A percentile compares a stretch with the other conserved stretches of the same genome.
These are phyloP conservation scores for Idaea aversata DNA, from an alignment of 2,888 invertebrate species.

Conservation along the genomic window DNA sequence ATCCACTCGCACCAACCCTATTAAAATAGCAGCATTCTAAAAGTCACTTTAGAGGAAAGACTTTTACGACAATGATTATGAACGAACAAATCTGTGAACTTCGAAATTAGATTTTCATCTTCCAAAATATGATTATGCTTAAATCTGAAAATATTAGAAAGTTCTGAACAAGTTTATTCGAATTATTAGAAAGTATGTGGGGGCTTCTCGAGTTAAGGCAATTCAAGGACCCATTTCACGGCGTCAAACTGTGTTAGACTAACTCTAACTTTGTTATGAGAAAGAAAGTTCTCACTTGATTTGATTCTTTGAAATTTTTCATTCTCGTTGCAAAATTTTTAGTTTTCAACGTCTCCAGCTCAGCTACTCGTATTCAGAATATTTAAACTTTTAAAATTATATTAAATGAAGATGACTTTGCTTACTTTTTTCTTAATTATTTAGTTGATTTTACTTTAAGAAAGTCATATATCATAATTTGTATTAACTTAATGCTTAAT, in stretches of 20 bases:
- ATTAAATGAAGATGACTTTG: neutral
- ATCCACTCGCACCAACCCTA: neutral
- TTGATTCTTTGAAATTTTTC: slow-evolving; percentile 31
- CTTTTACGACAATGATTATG: slow-evolving; percentile 1
- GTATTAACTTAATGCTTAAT: too few species aligned
- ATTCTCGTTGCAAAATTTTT: neutral
- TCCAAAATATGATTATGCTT: slow-evolving; percentile 1
- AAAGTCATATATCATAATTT: too few species aligned
- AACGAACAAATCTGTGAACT: slow-evolving; percentile 1
- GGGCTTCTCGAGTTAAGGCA: slow-evolving; percentile 5
- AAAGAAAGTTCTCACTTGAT: slow-evolving; percentile 11
- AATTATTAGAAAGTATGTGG: slow-evolving; percentile 6
- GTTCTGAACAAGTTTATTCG: slow-evolving; percentile 2
- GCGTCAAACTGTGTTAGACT: slow-evolving; percentile 27
- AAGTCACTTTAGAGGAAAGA: neutral
- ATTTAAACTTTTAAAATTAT: neutral
- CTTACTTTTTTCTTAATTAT: neutral
- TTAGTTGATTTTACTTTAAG: too few species aligned
- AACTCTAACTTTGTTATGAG: slow-evolving; percentile 28
- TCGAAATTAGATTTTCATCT: slow-evolving; percentile 1
- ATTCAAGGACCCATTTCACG: slow-evolving; percentile 8
- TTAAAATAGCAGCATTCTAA: neutral
- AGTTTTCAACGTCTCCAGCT: neutral
- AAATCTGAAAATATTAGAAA: slow-evolving; percentile 5
- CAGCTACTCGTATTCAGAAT: neutral